Evolutionary conservation across 2,888 invertebrate species (phyloP).

Genomic region (Aphodius sticticus): DNA sequence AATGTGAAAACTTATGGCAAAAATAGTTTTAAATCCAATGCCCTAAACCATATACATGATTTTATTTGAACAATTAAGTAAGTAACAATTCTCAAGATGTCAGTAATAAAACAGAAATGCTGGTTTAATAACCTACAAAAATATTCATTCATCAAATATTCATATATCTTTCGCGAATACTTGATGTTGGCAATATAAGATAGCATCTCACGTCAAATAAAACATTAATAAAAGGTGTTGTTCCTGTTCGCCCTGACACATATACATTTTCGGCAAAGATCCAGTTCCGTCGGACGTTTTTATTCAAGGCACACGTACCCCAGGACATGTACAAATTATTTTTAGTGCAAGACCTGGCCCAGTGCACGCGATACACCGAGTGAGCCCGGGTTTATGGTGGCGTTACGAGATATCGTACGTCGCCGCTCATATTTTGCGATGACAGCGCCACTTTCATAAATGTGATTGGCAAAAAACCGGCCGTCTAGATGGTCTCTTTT

Average conservation of each 20-base stretch:
- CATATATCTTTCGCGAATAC: background rate
- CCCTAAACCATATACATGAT: no score
- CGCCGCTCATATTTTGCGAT: background rate
- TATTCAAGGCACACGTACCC: background rate
- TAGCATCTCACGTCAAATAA: background rate
- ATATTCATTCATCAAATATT: no score
- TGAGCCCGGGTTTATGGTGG: background rate
- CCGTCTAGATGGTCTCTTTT: background rate
- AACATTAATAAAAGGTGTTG: background rate
- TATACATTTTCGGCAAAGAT: background rate
- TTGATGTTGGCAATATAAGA: background rate
- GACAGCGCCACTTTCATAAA: conserved; percentile 4
- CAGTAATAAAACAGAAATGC: no score
- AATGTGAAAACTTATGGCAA: no score
- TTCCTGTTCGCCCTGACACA: background rate
- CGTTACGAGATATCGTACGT: background rate
- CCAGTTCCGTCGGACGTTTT: background rate
- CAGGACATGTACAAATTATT: background rate
- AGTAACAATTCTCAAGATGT: no score
- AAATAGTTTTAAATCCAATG: no score
- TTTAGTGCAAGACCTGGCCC: background rate
- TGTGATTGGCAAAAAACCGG: background rate
- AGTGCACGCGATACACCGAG: background rate
- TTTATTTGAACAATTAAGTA: no score
- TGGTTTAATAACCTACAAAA: no score